Evolutionary conservation across 2,888 invertebrate species (phyloP).

Genomic region (Ormyrus thymus): DNA sequence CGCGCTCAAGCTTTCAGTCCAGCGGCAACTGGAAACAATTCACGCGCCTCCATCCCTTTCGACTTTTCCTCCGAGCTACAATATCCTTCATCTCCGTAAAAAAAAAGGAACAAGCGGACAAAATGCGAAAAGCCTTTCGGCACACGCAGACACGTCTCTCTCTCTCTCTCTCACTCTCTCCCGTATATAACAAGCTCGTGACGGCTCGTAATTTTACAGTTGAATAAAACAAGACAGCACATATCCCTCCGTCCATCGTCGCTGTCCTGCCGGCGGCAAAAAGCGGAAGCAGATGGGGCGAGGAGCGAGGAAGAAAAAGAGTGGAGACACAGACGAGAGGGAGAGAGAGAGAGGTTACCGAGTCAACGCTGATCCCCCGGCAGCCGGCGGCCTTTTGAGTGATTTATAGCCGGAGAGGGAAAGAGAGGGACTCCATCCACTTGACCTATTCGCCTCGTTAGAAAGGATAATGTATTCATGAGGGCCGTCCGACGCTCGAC

Average conservation of each 20-base stretch:
- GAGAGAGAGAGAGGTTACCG: conserved; percentile 56
- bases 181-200: conserved; percentile 20
- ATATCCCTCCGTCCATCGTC: conserved; percentile 33
- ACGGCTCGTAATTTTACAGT: conserved; percentile 61
- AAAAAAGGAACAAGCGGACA: background rate
- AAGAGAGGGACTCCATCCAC: conserved; percentile 60
- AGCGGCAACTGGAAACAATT: background rate
- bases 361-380: conserved; percentile 62
- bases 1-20: too few species aligned
- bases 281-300: conserved; percentile 67
- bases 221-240: conserved; percentile 58
- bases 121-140: conserved; percentile 6
- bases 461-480: conserved; percentile 71
- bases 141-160: background rate
- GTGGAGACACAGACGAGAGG: conserved; percentile 42
- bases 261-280: conserved; percentile 55
- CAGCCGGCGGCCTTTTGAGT: conserved; percentile 62
- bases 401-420: conserved; percentile 68
- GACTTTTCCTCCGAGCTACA: background rate
- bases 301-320: conserved; percentile 47
- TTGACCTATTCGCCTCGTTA: conserved; percentile 72
- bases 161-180: too few species aligned
- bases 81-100: too few species aligned
- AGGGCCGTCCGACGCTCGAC: conserved; percentile 56
- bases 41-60: background rate